Percentiles rank a stretch among this genome's conserved stretches.
phyloP scores from a whole-genome alignment of 2,888 invertebrate species.

The Caenorhabditis angaria region DNA sequence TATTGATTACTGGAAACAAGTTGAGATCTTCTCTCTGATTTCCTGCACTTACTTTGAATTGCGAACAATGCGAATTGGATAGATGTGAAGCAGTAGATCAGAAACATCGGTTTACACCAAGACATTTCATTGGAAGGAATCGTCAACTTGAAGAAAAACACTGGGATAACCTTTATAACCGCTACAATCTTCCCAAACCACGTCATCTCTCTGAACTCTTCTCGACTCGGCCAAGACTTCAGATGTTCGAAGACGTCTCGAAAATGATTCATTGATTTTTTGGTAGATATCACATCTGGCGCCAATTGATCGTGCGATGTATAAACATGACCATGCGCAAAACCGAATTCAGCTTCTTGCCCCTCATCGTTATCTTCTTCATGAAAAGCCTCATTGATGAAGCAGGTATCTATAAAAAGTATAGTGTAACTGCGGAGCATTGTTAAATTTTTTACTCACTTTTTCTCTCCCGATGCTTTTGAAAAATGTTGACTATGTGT shows the following conservation, averaged over 20 bases:
- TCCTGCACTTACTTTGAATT: slow-evolving; percentile 28
- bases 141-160: slow-evolving; percentile 76
- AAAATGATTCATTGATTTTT: slow-evolving; percentile 26
- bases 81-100: slow-evolving; percentile 76
- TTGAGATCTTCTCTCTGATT: neutral
- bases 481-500: neutral
- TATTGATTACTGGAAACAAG: slow-evolving; percentile 12
- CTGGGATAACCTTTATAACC: slow-evolving; percentile 73
- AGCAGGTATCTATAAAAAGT: neutral
- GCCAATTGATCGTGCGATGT: slow-evolving; percentile 30
- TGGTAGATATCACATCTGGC: slow-evolving; percentile 18
- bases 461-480: neutral
- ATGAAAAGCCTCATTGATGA: neutral
- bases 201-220: slow-evolving; percentile 32
- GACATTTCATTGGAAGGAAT: slow-evolving; percentile 76
- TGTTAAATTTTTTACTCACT: neutral
- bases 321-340: slow-evolving; percentile 33
- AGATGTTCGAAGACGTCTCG: slow-evolving; percentile 31
- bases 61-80: slow-evolving; percentile 70
- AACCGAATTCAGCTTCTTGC: slow-evolving; percentile 31
- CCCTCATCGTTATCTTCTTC: slow-evolving; percentile 29
- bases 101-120: slow-evolving; percentile 78
- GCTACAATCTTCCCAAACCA: slow-evolving; percentile 20
- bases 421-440: too few relatives aligned
- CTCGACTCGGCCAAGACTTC: slow-evolving; percentile 31